Percentiles rank a stretch among this genome's conserved stretches.
These are phyloP conservation scores for Cheilosia urbana DNA, from an alignment of 2,888 invertebrate species.

Conservation along the genomic window DNA sequence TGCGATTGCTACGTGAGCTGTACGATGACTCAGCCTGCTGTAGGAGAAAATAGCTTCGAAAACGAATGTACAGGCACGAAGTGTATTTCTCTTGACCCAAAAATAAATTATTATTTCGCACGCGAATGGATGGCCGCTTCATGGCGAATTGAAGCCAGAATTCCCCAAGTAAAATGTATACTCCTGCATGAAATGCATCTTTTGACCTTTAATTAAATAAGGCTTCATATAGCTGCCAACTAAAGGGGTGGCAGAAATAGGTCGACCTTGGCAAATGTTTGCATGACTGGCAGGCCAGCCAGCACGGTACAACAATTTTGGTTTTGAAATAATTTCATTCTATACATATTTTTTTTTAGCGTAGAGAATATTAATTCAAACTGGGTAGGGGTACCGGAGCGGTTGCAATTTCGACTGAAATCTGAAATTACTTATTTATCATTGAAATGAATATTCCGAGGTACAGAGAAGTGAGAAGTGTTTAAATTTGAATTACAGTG, in stretches of 20 bases:
- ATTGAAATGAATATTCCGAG: background rate
- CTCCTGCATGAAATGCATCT: constrained; percentile 48
- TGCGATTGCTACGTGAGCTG: background rate
- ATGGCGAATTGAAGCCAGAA: constrained; percentile 6
- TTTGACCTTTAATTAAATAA: constrained; percentile 55
- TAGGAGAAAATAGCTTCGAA: constrained; percentile 12
- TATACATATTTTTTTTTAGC: background rate
- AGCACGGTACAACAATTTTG: constrained; percentile 28
- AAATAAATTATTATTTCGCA: constrained; percentile 81
- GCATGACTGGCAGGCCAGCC: constrained; percentile 43
- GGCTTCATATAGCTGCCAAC: constrained; percentile 17
- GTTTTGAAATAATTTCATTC: constrained; percentile 11
- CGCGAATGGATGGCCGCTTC: constrained; percentile 78
- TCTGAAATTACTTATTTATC: background rate
- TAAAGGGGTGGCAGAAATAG: constrained; percentile 3
- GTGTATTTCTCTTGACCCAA: constrained; percentile 79
- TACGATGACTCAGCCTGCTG: constrained; percentile 34
- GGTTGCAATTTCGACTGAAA: background rate
- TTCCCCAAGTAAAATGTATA: constrained; percentile 4
- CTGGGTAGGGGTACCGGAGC: too few relatives aligned
- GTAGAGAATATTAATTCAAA: background rate
- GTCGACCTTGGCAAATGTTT: constrained; percentile 43
- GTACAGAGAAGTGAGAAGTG: background rate
- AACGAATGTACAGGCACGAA: background rate
- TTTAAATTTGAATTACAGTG: background rate